A percentile compares a stretch with the other conserved stretches of the same genome.
Conservation (phyloP, 2,797 vertebrate species). For the Silurus aristotelis region DNA sequence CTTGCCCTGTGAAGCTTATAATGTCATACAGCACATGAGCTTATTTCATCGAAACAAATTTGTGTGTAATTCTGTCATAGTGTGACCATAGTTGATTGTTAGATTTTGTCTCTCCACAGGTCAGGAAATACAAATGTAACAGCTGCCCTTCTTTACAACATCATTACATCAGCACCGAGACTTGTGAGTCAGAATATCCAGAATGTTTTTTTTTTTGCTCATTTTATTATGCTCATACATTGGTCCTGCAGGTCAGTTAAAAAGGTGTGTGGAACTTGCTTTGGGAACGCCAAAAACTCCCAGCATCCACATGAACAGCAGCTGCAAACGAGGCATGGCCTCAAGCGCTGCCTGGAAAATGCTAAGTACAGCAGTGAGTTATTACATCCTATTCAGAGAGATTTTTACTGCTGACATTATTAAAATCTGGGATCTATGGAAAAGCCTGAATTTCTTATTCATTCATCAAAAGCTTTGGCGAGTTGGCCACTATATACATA, state of each 20-base stretch:
- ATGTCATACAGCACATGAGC: constrained; percentile 16
- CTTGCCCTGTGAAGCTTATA: constrained; percentile 24
- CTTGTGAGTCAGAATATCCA: constrained; percentile 15
- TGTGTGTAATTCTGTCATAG: neutral
- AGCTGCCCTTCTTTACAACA: neutral
- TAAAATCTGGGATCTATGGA: constrained; percentile 41
- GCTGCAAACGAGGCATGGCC: constrained; percentile 24
- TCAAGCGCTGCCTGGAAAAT: constrained; percentile 14
- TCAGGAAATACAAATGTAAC: neutral
- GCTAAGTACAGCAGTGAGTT: constrained; percentile 22
- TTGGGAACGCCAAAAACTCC: constrained; percentile 14
- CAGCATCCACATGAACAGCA: constrained; percentile 21
- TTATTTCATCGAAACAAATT: constrained; percentile 4
- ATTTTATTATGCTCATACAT: neutral
- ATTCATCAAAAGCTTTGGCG: constrained; percentile 18
- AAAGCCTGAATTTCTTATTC: constrained; percentile 30
- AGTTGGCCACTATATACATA: neutral
- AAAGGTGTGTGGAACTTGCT: constrained; percentile 17
- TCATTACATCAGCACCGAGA: neutral
- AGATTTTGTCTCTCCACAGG: neutral
- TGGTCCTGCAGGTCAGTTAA: constrained; percentile 10
- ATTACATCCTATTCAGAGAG: constrained; percentile 28
- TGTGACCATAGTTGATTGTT: too few species aligned
- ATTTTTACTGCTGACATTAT: constrained; percentile 38
- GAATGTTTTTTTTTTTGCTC: neutral